Percentiles rank a stretch among this genome's conserved stretches.
phyloP scores from a whole-genome alignment of 1,140 invertebrate genomes.

The Cherax destructor region DNA sequence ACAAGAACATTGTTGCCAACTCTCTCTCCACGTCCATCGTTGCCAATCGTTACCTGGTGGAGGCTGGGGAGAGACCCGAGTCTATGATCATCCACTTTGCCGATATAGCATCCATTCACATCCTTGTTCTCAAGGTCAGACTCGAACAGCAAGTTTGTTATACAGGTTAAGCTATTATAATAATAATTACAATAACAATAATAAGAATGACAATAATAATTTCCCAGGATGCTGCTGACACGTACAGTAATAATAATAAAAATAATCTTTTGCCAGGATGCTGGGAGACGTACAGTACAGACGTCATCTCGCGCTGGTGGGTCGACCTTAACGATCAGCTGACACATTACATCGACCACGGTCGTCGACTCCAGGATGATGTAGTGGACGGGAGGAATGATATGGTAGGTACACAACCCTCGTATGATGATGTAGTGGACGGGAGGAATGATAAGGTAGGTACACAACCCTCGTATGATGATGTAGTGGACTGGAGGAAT shows the following conservation, averaged over 20 bases:
- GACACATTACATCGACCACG: constrained; percentile 54
- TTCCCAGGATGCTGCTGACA: too few species aligned
- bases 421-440: too few species aligned
- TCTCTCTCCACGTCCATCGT: constrained; percentile 53
- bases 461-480: too few species aligned
- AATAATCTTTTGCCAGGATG: neutral
- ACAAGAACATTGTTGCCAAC: constrained; percentile 58
- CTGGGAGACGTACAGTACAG: constrained; percentile 20
- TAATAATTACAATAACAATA: too few species aligned
- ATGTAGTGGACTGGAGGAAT: too few species aligned
- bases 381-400: too few species aligned
- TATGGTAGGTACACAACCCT: too few species aligned
- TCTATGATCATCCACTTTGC: constrained; percentile 61
- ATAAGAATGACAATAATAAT: too few species aligned
- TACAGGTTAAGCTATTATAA: too few species aligned
- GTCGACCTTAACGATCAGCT: constrained; percentile 27
- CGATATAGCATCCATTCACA: constrained; percentile 55
- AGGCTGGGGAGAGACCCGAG: constrained; percentile 41
- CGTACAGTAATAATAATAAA: too few species aligned
- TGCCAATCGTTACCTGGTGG: constrained; percentile 52
- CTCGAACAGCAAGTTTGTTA: too few species aligned
- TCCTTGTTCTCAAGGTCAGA: constrained; percentile 44
- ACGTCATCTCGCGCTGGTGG: constrained; percentile 24
- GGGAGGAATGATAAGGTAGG: too few species aligned
- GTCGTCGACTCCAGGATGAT: constrained; percentile 33